Conservation (phyloP, 2,797 vertebrate species). For the Masticophis lateralis region DNA sequence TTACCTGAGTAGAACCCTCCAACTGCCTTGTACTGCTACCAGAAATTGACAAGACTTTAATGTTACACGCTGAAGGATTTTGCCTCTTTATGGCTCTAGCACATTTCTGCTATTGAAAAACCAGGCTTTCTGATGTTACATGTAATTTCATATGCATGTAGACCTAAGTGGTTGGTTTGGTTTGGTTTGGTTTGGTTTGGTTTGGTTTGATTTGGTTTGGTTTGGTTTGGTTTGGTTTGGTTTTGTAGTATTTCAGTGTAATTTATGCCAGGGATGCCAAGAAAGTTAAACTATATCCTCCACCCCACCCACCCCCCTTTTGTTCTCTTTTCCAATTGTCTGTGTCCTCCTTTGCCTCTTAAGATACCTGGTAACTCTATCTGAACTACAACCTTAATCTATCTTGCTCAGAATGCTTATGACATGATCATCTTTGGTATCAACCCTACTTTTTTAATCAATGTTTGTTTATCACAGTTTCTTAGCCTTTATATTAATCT, state of each 20-base stretch:
- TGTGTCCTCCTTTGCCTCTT: not conserved
- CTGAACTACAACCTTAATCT: not conserved
- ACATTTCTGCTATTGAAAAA: not conserved
- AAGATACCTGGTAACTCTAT: not conserved
- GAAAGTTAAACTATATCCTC: not conserved
- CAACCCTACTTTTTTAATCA: not conserved
- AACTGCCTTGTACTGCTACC: not conserved
- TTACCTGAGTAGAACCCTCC: not conserved
- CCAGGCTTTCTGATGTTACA: not conserved
- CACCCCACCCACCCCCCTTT: not conserved
- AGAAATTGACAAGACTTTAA: not conserved
- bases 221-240: too few relatives aligned
- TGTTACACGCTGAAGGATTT: not conserved
- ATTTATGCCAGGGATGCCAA: not conserved
- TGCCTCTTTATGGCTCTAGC: not conserved
- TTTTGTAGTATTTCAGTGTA: not conserved
- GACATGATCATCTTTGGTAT: not conserved
- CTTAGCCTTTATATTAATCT: not conserved
- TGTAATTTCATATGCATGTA: not conserved
- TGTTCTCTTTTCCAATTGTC: not conserved
- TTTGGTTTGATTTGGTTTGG: too few relatives aligned
- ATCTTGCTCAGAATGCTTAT: not conserved
- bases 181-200: too few relatives aligned
- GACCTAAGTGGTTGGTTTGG: not conserved
- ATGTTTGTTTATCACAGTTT: not conserved